Percentiles rank a stretch among this genome's conserved stretches.
These are phyloP conservation scores for Coilia nasus DNA, from an alignment of 2,797 vertebrate species.

Conservation along the genomic window DNA sequence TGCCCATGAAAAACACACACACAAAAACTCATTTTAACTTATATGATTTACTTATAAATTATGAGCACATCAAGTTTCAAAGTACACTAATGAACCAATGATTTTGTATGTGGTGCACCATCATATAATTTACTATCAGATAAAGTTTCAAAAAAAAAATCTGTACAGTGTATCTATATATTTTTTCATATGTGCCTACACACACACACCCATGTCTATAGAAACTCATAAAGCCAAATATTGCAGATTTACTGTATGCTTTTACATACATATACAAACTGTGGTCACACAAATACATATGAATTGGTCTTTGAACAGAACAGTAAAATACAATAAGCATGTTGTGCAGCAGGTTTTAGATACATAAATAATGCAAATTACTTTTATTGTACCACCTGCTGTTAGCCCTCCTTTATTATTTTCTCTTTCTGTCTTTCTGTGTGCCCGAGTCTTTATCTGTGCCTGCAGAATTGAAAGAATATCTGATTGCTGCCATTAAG, in stretches of 20 bases:
- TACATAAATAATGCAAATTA: neutral
- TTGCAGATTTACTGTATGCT: too few relatives aligned
- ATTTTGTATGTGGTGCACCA: too few relatives aligned
- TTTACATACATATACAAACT: neutral
- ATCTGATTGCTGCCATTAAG: slow-evolving; percentile 1
- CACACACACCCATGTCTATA: neutral
- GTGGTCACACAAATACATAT: neutral
- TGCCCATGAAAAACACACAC: neutral
- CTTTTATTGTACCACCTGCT: neutral
- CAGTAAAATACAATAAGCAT: neutral
- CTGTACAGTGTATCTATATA: too few relatives aligned
- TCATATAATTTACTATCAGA: too few relatives aligned
- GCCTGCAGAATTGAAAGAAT: neutral
- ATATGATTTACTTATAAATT: too few relatives aligned
- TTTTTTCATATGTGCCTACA: too few relatives aligned
- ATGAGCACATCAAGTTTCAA: too few relatives aligned
- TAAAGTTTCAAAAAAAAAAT: too few relatives aligned
- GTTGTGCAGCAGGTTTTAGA: neutral
- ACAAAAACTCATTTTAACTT: neutral
- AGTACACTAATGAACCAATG: too few relatives aligned
- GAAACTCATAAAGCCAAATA: too few relatives aligned
- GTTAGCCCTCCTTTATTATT: neutral
- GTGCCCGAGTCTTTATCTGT: neutral
- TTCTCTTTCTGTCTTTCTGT: neutral
- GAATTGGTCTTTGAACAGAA: neutral